Evolutionary conservation across 2,113 vertebrate species (phyloP).

Genomic region (Rynchops niger): DNA sequence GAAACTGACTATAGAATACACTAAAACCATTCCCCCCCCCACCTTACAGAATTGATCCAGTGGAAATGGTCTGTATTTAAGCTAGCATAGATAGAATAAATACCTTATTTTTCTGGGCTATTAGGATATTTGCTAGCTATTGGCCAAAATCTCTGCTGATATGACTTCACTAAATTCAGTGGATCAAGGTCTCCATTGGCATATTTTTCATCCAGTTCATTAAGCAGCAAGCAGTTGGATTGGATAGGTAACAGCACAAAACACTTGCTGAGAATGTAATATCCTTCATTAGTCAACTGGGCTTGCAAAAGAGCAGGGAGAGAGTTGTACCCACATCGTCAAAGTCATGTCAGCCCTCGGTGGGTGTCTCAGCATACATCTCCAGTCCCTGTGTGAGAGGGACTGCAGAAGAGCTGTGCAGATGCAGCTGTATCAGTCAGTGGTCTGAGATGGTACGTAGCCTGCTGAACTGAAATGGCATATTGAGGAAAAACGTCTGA

Average conservation of each 20-base stretch:
- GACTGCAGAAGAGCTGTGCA: neutral
- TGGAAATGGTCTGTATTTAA: neutral
- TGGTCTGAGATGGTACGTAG: neutral
- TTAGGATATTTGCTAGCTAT: neutral
- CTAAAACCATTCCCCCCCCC: neutral
- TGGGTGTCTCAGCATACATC: neutral
- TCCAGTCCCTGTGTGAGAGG: neutral
- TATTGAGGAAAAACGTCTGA: neutral
- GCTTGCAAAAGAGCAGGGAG: neutral
- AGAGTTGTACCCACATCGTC: neutral
- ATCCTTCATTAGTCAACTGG: neutral
- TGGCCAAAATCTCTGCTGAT: neutral
- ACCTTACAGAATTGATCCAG: neutral
- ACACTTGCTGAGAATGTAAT: constrained; percentile 10
- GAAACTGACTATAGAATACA: neutral
- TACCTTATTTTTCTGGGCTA: neutral
- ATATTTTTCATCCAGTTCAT: constrained; percentile 32
- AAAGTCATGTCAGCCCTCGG: neutral
- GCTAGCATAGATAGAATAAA: neutral
- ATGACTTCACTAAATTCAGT: neutral
- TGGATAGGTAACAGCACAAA: neutral
- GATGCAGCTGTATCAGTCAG: neutral
- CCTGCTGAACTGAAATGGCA: neutral
- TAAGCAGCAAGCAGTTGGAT: constrained; percentile 1
- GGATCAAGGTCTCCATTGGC: neutral